Evolutionary conservation across 2,113 vertebrate genomes (phyloP), one percentile per base, ranked within the genome.

Genomic region (Dromas ardeola): DNA sequence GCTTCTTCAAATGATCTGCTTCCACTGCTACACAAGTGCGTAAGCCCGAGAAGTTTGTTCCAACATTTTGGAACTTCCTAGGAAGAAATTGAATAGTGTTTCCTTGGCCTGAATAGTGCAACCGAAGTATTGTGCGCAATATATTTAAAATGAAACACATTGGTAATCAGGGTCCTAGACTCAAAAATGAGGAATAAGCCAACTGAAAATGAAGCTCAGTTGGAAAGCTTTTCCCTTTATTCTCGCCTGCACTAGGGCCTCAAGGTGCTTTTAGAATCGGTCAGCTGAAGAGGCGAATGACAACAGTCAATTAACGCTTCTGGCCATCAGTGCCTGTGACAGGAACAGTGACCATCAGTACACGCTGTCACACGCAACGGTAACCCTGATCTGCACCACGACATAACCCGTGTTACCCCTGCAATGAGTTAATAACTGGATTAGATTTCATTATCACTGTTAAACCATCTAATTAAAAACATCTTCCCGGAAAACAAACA

Each of bases 391-490:
- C 76, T 78, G 65, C n/a, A 55, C 47, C 38, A 49, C 0, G 0
- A 21, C 32, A 6, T 69, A 81, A 43, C 36, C 72, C 36, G 1
- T 40, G 21, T 77, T 92, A 85, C 25, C 22, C 43, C 66, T 89
- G 23, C 66, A 70, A 53, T 40, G 36, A 67, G 38, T 79, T 78
- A 93, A 74, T 65, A 88, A 43, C 67, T 78, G 80, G n/a, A n/a
- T 77, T 83, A 47, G 38, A 77, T 94, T 89, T 70, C 76, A 63
- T 59, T 63, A 49, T 38, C 66, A 18, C 27, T 80, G 42, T 71
- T 81, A 80, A 61, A 30, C n/a, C 13, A 56, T 56, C 52, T 88
- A 66, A 93, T 90, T 95, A 92, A 93, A 94, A 96, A 76, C 22
- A 55, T 71, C 77, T 90, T 94, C 32, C 71, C 15, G 5, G 55